Evolutionary conservation across 2,888 invertebrate genomes (phyloP).

Genomic region (Myopa tessellatipennis): DNA sequence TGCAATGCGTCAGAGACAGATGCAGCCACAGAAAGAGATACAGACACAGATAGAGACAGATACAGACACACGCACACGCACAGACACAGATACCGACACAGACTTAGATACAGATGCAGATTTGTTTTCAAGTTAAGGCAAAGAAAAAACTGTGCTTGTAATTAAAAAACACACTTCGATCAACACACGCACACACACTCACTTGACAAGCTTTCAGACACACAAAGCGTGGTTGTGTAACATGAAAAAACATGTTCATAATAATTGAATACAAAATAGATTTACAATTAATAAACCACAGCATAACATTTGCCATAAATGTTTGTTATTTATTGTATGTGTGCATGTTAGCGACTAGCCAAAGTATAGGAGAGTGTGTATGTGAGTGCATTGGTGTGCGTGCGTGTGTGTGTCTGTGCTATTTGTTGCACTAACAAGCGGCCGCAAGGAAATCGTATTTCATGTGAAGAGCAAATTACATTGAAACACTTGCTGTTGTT

Average conservation of each 20-base stretch:
- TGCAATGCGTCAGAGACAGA: too few species aligned
- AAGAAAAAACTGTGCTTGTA: not conserved
- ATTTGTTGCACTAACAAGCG: not conserved
- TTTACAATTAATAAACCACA: slow-evolving; percentile 53
- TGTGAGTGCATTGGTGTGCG: too few species aligned
- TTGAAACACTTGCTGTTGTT: slow-evolving; percentile 4
- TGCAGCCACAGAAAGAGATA: too few species aligned
- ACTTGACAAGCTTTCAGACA: not conserved
- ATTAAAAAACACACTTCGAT: not conserved
- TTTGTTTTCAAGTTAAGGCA: too few species aligned
- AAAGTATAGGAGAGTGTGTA: too few species aligned
- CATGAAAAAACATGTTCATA: slow-evolving; percentile 12
- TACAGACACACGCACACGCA: too few species aligned
- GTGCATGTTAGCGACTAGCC: not conserved
- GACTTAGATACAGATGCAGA: too few species aligned
- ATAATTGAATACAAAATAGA: slow-evolving; percentile 33
- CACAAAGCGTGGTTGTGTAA: not conserved
- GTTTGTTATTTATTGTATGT: not conserved
- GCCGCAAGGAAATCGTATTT: slow-evolving; percentile 24
- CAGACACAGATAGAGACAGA: too few species aligned
- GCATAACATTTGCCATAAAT: slow-evolving; percentile 41
- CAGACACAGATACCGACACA: too few species aligned
- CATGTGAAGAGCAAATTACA: slow-evolving; percentile 24
- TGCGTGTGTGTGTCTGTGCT: too few species aligned
- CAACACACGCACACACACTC: not conserved